Evolutionary conservation across 1,140 invertebrate genomes (phyloP), one percentile per base, ranked within the genome.

Genomic region (Listronotus oregonensis): DNA sequence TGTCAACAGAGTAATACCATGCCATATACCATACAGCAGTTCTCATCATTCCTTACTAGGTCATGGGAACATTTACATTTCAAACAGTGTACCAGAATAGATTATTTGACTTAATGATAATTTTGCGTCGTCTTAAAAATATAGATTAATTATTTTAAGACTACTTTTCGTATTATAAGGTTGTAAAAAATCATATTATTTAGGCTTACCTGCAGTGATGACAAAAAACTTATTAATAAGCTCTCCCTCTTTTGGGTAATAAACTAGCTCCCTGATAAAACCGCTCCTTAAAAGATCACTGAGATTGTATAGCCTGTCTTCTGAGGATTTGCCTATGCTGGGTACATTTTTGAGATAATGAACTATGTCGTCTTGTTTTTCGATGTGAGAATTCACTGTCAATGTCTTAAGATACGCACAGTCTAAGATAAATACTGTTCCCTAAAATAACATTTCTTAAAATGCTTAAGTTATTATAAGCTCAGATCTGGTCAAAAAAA

Each of bases 181-280:
- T 27, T 27, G 21, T 1, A 27, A 27, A 27, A 27, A 27, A 1
- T 27, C 21, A 92, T 86, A 59, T 87, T 85, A 37, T 95, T 94
- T 66, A 88, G 89, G 9, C 11, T 57, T 50, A 61, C 95, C 96
- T 15, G 91, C 90, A 59, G 92, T 90, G 62, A 98, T 96, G 62
- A 98, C 96, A 75, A 92, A 98, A 80, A 98, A 98, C 69, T 95
- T 95, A 77, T 98, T 95, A 5, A 95, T 95, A 60, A 86, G 85
- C 43, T 96, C 94, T 0, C 95, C 95, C 81, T 93, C 8, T 91
- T 82, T n/a, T 57, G 11, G 50, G 27, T 15, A 98, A 89, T 59
- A 98, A 94, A 69, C 88, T 89, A 1, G 91, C 90, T 9, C 89
- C 92, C 12, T 89, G 86, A 78, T 93, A 97, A 74, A 92, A 91